Percentiles rank a stretch among this genome's conserved stretches.
Evolutionary conservation across 2,113 vertebrate species (phyloP).

Genomic region (Nibea albiflora): DNA sequence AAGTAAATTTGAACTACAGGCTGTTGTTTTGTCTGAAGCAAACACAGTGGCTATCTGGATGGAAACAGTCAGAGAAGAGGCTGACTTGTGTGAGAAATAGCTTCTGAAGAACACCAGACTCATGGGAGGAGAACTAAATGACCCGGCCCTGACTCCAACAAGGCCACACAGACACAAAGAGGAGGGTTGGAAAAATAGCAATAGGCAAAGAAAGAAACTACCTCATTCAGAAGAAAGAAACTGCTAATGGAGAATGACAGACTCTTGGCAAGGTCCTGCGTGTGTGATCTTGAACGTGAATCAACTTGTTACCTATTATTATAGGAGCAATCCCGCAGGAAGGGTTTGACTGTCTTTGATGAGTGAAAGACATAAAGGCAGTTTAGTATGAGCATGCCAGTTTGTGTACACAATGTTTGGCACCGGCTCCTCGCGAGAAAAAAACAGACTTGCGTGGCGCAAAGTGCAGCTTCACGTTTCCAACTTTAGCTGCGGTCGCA

Average conservation of each 20-base stretch:
- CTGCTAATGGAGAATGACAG: background rate
- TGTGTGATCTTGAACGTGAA: conserved; percentile 7
- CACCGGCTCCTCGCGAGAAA: background rate
- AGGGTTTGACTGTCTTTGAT: background rate
- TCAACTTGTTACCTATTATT: conserved; percentile 13
- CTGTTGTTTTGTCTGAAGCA: conserved; percentile 10
- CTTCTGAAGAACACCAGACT: conserved; percentile 33
- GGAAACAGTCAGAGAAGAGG: background rate
- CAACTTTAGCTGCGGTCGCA: conserved; percentile 45
- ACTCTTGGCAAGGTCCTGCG: background rate
- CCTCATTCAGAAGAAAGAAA: conserved; percentile 27
- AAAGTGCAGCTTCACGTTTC: conserved; percentile 21
- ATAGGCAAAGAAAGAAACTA: conserved; percentile 36
- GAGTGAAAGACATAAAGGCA: background rate
- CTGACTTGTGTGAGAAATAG: conserved; percentile 4
- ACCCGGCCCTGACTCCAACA: conserved; percentile 36
- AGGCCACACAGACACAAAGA: conserved; percentile 50
- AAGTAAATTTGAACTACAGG: background rate
- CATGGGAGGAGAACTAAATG: conserved; percentile 32
- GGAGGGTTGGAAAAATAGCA: conserved; percentile 30
- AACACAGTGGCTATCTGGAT: background rate
- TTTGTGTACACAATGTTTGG: conserved; percentile 10
- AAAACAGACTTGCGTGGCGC: conserved; percentile 3
- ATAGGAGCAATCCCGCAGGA: background rate
- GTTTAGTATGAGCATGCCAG: background rate